phyloP scores from a whole-genome alignment of 2,113 vertebrate species.

The Arothron firmamentum region DNA sequence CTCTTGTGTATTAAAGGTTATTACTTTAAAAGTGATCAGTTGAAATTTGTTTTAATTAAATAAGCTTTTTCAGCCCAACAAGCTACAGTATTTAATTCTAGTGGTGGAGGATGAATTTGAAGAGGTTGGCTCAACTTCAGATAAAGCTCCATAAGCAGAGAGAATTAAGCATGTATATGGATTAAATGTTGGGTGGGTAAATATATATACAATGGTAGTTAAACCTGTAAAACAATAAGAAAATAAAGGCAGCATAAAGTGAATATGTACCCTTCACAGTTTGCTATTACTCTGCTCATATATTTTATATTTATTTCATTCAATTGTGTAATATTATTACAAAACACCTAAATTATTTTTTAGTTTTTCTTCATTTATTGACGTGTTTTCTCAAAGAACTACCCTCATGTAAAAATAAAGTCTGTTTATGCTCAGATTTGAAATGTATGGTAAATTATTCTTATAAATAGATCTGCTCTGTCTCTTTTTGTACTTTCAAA shows the following conservation, averaged over 20 bases:
- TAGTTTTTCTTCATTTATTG: constrained; percentile 74
- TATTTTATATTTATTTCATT: constrained; percentile 88
- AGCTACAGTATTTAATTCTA: constrained; percentile 59
- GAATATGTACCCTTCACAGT: constrained; percentile 46
- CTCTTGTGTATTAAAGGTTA: constrained; percentile 33
- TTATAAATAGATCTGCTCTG: constrained; percentile 80
- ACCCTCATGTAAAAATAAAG: constrained; percentile 78
- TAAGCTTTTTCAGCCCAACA: constrained; percentile 65
- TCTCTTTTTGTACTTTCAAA: constrained; percentile 89
- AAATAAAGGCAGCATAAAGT: constrained; percentile 51
- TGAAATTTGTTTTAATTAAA: constrained; percentile 35
- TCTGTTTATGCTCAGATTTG: constrained; percentile 63
- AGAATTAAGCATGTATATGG: constrained; percentile 19
- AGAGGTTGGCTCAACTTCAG: constrained; percentile 42
- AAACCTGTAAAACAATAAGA: constrained; percentile 31
- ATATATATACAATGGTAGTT: no score
- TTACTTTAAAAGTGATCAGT: constrained; percentile 29
- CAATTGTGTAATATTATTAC: constrained; percentile 79
- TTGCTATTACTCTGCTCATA: constrained; percentile 64
- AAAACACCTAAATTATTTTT: constrained; percentile 89
- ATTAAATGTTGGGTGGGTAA: constrained; percentile 30
- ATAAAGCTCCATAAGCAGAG: constrained; percentile 29
- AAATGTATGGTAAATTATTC: constrained; percentile 84
- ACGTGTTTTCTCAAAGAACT: constrained; percentile 77
- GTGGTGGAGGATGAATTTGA: constrained; percentile 42